These are phyloP conservation scores for Tigriopus californicus DNA, from an alignment of 2,888 invertebrate genomes.

Conservation along the genomic window DNA sequence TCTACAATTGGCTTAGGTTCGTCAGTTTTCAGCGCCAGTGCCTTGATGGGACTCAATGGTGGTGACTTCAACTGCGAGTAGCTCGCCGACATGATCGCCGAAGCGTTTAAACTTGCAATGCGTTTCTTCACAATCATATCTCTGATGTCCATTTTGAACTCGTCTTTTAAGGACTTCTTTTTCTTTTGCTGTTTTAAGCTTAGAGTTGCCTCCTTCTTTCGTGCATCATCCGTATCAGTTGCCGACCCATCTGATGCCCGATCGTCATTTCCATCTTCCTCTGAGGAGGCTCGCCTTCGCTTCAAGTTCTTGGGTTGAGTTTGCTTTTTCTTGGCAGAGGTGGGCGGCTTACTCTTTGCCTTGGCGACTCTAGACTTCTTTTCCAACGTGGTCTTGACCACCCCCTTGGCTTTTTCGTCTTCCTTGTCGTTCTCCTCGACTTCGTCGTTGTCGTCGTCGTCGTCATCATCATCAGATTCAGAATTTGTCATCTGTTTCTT, in stretches of 20 bases:
- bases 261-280: background rate
- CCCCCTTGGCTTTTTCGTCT: too few species aligned
- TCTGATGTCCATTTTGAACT: constrained; percentile 55
- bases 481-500: too few species aligned
- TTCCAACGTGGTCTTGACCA: background rate
- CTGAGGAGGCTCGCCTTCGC: background rate
- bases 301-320: background rate
- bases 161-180: constrained; percentile 30
- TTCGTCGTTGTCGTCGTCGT: too few species aligned
- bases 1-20: too few species aligned
- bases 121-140: constrained; percentile 73
- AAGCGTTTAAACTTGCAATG: constrained; percentile 77
- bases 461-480: too few species aligned
- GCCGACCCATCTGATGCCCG: constrained; percentile 3
- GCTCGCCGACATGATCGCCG: constrained; percentile 71
- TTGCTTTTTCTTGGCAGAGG: too few species aligned
- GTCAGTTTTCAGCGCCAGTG: background rate
- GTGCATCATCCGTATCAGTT: constrained; percentile 11
- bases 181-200: constrained; percentile 16
- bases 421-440: background rate
- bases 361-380: too few species aligned
- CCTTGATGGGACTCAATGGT: too few species aligned
- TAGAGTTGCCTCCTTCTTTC: constrained; percentile 12
- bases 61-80: constrained; percentile 30
- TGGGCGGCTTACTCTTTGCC: too few species aligned